phyloP scores from a whole-genome alignment of 1,140 invertebrate genomes.

The Drosophila baimaii region DNA sequence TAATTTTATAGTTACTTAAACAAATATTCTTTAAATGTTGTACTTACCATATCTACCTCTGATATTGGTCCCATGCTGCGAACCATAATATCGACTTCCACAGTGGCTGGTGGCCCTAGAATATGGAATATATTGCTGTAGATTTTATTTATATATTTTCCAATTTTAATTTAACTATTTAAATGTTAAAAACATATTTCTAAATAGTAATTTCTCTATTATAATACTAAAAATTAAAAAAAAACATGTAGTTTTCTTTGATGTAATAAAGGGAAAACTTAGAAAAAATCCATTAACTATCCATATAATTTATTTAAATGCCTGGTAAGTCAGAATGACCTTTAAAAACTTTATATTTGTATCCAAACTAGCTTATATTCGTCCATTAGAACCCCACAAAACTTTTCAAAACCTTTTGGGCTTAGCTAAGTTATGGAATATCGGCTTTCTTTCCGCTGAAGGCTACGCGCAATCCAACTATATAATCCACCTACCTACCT shows the following conservation, averaged over 20 bases:
- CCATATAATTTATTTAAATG: too few species aligned
- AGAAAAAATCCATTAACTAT: neutral
- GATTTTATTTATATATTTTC: neutral
- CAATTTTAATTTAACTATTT: neutral
- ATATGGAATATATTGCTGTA: neutral
- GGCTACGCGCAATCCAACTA: slow-evolving; percentile 23
- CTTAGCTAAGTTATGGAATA: slow-evolving; percentile 17
- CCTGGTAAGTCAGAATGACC: neutral
- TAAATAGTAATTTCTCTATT: neutral
- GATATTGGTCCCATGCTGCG: slow-evolving; percentile 95
- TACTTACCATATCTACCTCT: slow-evolving; percentile 93
- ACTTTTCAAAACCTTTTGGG: neutral
- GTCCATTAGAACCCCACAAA: neutral
- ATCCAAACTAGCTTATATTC: neutral
- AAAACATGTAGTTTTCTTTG: too few species aligned
- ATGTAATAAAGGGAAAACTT: neutral
- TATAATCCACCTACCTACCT: slow-evolving; percentile 31
- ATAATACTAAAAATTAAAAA: too few species aligned
- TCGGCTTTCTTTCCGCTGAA: slow-evolving; percentile 13
- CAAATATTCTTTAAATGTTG: too few species aligned
- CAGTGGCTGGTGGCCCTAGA: slow-evolving; percentile 89
- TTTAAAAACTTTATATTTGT: neutral
- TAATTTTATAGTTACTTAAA: too few species aligned
- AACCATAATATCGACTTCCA: slow-evolving; percentile 95
- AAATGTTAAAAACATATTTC: neutral